Base-by-base conservation (phyloP, 2,797 vertebrate species). In the Picus viridis region DNA sequence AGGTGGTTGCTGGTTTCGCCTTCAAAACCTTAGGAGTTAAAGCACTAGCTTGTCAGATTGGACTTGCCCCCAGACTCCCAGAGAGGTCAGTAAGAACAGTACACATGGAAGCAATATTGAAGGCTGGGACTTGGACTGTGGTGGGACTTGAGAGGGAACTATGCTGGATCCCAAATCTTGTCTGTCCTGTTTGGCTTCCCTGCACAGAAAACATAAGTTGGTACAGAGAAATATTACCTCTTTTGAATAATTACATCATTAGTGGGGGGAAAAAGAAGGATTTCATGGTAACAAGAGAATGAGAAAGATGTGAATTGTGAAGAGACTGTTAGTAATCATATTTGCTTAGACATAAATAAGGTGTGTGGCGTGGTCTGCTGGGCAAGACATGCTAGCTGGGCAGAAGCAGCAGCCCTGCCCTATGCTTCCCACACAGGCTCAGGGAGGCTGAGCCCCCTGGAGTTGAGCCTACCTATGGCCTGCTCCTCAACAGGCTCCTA, bases 11-110 rank as follows among this genome's bases (percentile, higher is more conserved):
- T 86, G 53, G 12, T 84, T 93, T 92, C 39, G 82, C 74, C 74
- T 88, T 86, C 88, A 75, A 87, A 87, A 78, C 45, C 34, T 64
- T 78, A 77, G 59, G 36, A 93, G 30, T 61, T 45, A 81, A 89
- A 90, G 57, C 30, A 78, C 29, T 64, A 88, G 39, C 54, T 68
- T 82, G 49, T 59, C 77, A 63, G 39, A 36, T 51, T 57, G 62
- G 59, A 75, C n/a, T 87, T 92, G 56, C 30, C 36, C 69, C 59
- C 32, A 63, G 0, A 65, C 27, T 84, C 45, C 20, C 34, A 61
- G 93, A 70, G 57, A 72, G 36, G 39, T 84, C 74, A 84, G 26
- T 69, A 77, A 85, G 83, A 92, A 58, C n/a, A 81, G 49, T 54
- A 75, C 81, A 64, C 27, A 51, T 76, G 79, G 67, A 85, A 92